These are phyloP conservation scores for Turnix velox DNA, from an alignment of 2,113 vertebrate genomes.

Conservation along the genomic window DNA sequence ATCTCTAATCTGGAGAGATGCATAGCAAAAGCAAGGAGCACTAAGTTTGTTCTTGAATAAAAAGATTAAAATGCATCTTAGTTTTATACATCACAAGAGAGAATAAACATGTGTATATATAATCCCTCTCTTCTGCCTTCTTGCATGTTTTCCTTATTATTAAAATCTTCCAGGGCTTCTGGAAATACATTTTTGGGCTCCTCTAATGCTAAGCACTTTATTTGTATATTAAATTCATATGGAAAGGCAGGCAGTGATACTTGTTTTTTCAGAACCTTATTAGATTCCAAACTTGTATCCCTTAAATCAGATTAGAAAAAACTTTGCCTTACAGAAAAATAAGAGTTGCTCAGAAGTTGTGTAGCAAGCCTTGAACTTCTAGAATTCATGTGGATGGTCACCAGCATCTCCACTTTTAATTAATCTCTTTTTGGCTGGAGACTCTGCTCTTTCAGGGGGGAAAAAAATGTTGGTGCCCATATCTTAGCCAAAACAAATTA, in stretches of 20 bases:
- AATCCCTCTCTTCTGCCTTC: neutral
- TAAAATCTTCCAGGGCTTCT: neutral
- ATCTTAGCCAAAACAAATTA: constrained; percentile 7
- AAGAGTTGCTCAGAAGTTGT: too few relatives aligned
- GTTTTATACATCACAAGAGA: neutral
- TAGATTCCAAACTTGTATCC: neutral
- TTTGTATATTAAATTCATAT: neutral
- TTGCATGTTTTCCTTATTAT: neutral
- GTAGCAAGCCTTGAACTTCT: neutral
- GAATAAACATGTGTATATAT: neutral
- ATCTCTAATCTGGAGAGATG: neutral
- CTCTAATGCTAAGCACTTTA: neutral
- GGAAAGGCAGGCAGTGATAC: neutral
- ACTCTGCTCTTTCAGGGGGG: neutral
- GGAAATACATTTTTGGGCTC: neutral
- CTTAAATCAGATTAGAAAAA: neutral
- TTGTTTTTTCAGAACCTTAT: neutral
- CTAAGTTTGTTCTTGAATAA: neutral
- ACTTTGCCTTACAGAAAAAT: too few relatives aligned
- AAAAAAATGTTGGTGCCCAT: neutral
- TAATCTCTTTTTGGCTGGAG: constrained; percentile 8
- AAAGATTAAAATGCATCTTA: neutral
- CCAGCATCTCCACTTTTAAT: constrained; percentile 10
- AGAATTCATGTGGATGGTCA: neutral
- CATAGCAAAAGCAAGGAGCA: neutral